Evolutionary conservation across 2,797 vertebrate species (phyloP).

Genomic region (Xiphophorus birchmanni): DNA sequence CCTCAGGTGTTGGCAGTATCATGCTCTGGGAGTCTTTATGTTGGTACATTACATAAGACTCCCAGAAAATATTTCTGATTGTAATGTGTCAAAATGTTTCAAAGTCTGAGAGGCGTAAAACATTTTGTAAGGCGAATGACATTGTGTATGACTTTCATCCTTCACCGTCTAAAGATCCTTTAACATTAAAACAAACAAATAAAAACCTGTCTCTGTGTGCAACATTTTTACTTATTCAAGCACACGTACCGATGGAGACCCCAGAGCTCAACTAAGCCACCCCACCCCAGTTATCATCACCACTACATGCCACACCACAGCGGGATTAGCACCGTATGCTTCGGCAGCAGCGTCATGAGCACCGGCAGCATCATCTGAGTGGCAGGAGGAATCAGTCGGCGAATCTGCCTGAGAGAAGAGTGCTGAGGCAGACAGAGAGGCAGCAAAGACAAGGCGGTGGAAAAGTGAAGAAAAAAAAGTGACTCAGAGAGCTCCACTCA

Average conservation of each 20-base stretch:
- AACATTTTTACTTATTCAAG: constrained; percentile 4
- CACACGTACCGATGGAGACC: constrained; percentile 18
- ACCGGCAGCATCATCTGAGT: constrained; percentile 46
- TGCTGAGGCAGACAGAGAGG: constrained; percentile 48
- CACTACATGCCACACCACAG: constrained; percentile 28
- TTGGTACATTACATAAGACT: not conserved
- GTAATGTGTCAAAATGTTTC: not conserved
- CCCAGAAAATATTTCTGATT: not conserved
- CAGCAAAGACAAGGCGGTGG: constrained; percentile 54
- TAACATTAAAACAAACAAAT: constrained; percentile 31
- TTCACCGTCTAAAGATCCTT: constrained; percentile 37
- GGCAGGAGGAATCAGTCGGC: constrained; percentile 62
- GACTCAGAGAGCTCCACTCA: constrained; percentile 63
- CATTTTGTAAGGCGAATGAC: constrained; percentile 59
- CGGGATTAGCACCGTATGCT: constrained; percentile 51
- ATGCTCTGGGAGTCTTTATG: not conserved
- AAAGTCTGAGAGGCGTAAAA: not conserved
- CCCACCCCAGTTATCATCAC: constrained; percentile 20
- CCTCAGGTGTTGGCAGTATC: not conserved
- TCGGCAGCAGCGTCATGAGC: constrained; percentile 31
- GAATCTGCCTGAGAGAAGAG: constrained; percentile 64
- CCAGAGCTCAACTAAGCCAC: constrained; percentile 18
- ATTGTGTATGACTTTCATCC: constrained; percentile 67
- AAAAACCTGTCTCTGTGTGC: constrained; percentile 25
- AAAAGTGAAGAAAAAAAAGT: constrained; percentile 41